Percentiles rank a stretch among this genome's conserved stretches.
phyloP scores from a whole-genome alignment of 2,797 vertebrate species.

The Sebastes goodei region DNA sequence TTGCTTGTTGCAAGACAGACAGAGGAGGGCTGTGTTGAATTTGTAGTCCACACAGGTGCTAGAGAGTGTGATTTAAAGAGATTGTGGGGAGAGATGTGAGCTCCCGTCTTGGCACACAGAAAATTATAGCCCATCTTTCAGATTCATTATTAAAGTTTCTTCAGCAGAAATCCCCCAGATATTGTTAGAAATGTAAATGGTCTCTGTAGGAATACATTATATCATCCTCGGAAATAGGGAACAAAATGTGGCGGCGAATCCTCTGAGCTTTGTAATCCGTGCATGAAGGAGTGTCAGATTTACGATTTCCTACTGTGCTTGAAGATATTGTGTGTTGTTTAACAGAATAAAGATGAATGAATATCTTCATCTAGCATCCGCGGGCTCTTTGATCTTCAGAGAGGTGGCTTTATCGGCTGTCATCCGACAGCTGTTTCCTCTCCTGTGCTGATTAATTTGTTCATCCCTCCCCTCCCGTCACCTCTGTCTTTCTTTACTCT shows the following conservation, averaged over 20 bases:
- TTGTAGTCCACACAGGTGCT: slow-evolving; percentile 33
- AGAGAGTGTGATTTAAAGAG: slow-evolving; percentile 26
- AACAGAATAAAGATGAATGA: slow-evolving; percentile 45
- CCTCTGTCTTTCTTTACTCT: slow-evolving; percentile 18
- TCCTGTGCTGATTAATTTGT: slow-evolving; percentile 52
- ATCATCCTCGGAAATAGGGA: slow-evolving; percentile 1
- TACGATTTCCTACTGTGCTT: slow-evolving; percentile 6
- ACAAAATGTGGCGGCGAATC: background rate
- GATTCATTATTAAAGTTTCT: slow-evolving; percentile 27
- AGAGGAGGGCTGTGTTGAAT: slow-evolving; percentile 17
- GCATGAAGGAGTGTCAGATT: slow-evolving; percentile 32
- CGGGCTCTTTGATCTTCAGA: slow-evolving; percentile 51
- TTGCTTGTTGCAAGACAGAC: slow-evolving; percentile 9
- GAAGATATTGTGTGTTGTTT: slow-evolving; percentile 18
- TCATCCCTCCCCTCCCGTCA: slow-evolving; percentile 33
- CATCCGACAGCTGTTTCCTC: slow-evolving; percentile 54
- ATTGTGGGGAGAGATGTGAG: slow-evolving; percentile 24
- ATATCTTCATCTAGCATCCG: slow-evolving; percentile 35
- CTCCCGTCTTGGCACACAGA: slow-evolving; percentile 8
- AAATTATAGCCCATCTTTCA: slow-evolving; percentile 5
- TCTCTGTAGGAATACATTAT: background rate
- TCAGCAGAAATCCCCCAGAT: background rate
- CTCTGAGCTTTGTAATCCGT: slow-evolving; percentile 27
- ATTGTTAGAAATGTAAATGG: slow-evolving; percentile 41
- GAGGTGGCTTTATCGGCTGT: slow-evolving; percentile 44